phyloP scores from a whole-genome alignment of 2,797 vertebrate species.

The Tangara arthus region DNA sequence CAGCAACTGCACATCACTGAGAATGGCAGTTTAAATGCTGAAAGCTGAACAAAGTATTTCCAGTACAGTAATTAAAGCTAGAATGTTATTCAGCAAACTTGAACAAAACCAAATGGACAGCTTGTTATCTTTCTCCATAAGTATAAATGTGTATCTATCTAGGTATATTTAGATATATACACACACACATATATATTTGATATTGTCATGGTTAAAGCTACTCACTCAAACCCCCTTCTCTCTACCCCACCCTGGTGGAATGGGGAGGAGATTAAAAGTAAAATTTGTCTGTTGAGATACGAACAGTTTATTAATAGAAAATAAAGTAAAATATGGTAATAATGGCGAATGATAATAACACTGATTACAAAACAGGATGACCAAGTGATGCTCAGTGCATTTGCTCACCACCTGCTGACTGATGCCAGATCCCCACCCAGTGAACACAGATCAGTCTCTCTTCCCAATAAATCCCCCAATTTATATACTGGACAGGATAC shows the following conservation, averaged over 20 bases:
- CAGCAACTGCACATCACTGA: not conserved
- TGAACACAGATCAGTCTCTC: not conserved
- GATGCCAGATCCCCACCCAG: fast-evolving
- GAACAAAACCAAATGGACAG: not conserved
- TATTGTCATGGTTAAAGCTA: not conserved
- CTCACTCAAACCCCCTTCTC: not conserved
- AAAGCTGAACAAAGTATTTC: not conserved
- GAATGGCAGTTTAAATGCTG: not conserved
- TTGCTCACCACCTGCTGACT: not conserved
- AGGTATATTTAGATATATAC: not conserved
- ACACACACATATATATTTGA: not conserved
- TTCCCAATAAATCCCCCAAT: not conserved
- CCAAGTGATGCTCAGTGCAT: not conserved
- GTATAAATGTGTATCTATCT: not conserved
- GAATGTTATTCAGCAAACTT: not conserved
- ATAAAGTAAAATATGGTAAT: not conserved
- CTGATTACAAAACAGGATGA: not conserved
- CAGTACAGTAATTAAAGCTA: not conserved
- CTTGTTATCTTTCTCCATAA: not conserved
- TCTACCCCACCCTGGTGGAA: not conserved
- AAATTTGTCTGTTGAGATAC: not conserved
- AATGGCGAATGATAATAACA: not conserved
- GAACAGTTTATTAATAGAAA: not conserved
- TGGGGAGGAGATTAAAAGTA: not conserved
- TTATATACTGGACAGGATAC: not conserved